A percentile compares a stretch with the other conserved stretches of the same genome.
phyloP scores from a whole-genome alignment of 2,113 vertebrate species.

The Elachura formosa region DNA sequence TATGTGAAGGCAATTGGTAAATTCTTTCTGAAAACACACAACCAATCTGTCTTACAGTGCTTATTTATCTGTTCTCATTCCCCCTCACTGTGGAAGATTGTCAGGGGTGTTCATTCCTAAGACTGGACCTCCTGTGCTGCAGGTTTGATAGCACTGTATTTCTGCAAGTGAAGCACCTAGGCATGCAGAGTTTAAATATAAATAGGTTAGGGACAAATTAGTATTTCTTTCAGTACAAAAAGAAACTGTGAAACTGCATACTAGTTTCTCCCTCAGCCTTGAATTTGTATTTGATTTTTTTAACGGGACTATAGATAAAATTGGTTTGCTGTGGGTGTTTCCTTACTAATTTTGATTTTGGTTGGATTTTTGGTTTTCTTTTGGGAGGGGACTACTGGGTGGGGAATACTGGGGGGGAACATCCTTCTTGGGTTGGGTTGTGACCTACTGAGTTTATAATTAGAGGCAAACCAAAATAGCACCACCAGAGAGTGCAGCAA shows the following conservation, averaged over 20 bases:
- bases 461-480: background rate
- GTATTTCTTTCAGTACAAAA: background rate
- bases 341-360: background rate
- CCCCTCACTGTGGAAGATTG: background rate
- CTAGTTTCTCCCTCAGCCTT: background rate
- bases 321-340: background rate
- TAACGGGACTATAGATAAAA: background rate
- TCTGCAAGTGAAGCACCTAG: background rate
- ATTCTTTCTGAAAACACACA: background rate
- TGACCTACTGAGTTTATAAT: constrained; percentile 21
- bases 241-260: background rate
- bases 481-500: background rate
- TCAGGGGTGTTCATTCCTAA: background rate
- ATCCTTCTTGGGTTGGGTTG: background rate
- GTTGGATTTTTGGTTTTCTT: background rate
- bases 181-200: background rate
- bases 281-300: background rate
- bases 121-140: background rate
- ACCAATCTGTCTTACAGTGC: background rate
- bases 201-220: background rate
- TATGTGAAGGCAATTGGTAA: background rate
- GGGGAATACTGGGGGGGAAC: too few relatives aligned
- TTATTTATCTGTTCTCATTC: background rate
- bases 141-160: rapidly evolving
- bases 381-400: too few relatives aligned